A percentile compares a stretch with the other conserved stretches of the same genome.
Conservation (phyloP, 2,797 vertebrate genomes). For the Trachurus trachurus region DNA sequence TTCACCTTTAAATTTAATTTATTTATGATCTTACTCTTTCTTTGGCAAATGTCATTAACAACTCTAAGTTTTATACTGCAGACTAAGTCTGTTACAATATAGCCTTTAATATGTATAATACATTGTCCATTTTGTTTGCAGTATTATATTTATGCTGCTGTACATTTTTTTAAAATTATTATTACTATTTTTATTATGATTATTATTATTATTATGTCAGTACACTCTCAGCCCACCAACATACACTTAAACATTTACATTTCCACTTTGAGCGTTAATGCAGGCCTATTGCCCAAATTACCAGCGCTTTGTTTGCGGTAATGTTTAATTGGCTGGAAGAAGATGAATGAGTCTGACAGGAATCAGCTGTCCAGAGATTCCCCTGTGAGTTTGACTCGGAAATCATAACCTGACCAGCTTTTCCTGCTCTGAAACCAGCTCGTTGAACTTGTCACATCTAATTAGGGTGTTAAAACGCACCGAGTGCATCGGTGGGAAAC, state of each 20-base stretch:
- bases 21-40: not conserved
- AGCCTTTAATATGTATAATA: not conserved
- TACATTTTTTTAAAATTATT: conserved; percentile 3
- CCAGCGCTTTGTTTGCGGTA: conserved; percentile 69
- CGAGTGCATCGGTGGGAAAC: conserved; percentile 83
- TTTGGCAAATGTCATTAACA: not conserved
- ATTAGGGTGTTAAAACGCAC: conserved; percentile 92
- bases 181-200: conserved; percentile 23
- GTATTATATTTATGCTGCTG: not conserved
- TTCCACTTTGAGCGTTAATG: conserved; percentile 63
- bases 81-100: not conserved
- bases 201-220: not conserved
- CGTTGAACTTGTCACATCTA: conserved; percentile 98
- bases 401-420: conserved; percentile 94
- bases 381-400: conserved; percentile 89
- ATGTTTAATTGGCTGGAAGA: conserved; percentile 84
- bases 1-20: not conserved
- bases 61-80: not conserved
- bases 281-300: conserved; percentile 54
- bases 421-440: conserved; percentile 88
- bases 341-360: conserved; percentile 84
- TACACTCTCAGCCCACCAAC: not conserved
- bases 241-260: conserved; percentile 46
- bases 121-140: not conserved
- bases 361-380: conserved; percentile 83